Percentiles rank a stretch among this genome's conserved stretches.
Conservation (phyloP, 2,888 invertebrate genomes). For the Mactromeris polynyma region DNA sequence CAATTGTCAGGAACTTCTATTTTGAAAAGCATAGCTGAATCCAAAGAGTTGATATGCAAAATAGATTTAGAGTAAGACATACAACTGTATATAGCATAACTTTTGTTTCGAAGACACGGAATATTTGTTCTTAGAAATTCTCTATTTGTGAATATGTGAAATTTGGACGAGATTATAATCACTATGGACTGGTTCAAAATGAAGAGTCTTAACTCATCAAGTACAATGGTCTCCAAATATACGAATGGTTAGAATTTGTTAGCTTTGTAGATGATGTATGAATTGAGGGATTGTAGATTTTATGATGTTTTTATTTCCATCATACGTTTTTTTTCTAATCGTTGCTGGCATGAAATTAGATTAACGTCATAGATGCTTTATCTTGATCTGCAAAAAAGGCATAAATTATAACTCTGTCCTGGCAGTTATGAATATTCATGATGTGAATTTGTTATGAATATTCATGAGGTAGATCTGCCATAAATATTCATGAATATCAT, state of each 20-base stretch:
- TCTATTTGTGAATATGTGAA: no score
- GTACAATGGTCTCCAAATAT: no score
- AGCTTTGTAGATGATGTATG: neutral
- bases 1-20: no score
- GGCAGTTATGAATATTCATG: slow-evolving; percentile 4
- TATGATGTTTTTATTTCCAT: neutral
- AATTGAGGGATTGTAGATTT: neutral
- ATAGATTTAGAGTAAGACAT: no score
- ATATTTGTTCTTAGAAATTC: no score
- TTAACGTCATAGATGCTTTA: neutral
- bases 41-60: no score
- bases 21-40: no score
- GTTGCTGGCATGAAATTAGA: neutral
- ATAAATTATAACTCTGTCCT: neutral
- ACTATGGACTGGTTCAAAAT: no score
- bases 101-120: no score
- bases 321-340: neutral
- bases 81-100: no score
- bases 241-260: neutral
- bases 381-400: neutral
- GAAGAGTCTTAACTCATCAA: no score
- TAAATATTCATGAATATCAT: neutral
- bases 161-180: no score
- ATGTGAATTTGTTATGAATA: neutral
- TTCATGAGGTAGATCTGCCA: neutral